Base-by-base conservation (phyloP, 2,888 invertebrate genomes). In the Spodoptera littoralis region DNA sequence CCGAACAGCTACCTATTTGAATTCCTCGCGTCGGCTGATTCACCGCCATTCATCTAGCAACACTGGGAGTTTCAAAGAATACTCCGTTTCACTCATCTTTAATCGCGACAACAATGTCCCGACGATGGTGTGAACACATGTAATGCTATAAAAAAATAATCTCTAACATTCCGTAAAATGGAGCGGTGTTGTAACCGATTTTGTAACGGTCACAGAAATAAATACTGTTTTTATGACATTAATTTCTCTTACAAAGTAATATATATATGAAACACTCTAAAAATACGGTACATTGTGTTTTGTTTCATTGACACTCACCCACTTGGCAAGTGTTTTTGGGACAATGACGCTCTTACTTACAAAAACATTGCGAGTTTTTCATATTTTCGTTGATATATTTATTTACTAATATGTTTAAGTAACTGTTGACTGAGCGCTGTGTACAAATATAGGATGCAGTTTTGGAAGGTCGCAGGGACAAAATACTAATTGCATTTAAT, bases 251-350 rank as follows among this genome's bases (percentile, higher is more conserved):
- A 73, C 69, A 67, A 70, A 71, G 67, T 60, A 71, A 53, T 68
- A 65, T 79, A 81, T 74, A 70, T 76, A 81, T 58, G 43, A 70
- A 73, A 73, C 60, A 11, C 46, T 62, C 78, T 79, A 83, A 80
- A 83, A 78, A 84, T 84, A 86, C 65, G 46, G 45, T 45, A 76
- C 83, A 81, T 80, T 79, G 75, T 83, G 81, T 84, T 80, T 77
- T 81, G 79, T 84, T 77, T 76, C 84, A 80, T 90, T 91, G 91
- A 92, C 90, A 91, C 88, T 93, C 92, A 92, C 93, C 92, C 83
- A 93, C 88, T 94, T 93, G 94, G 93, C 93, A 92, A 84, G 52
- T 76, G 67, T 72, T 64, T 79, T 79, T 61, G 63, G 71, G 58
- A 77, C 72, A 76, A 74, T 77, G 73, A 77, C 75, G 79, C 79